Base-by-base conservation (phyloP, 2,797 vertebrate species). In the Craterocephalus amniculus region DNA sequence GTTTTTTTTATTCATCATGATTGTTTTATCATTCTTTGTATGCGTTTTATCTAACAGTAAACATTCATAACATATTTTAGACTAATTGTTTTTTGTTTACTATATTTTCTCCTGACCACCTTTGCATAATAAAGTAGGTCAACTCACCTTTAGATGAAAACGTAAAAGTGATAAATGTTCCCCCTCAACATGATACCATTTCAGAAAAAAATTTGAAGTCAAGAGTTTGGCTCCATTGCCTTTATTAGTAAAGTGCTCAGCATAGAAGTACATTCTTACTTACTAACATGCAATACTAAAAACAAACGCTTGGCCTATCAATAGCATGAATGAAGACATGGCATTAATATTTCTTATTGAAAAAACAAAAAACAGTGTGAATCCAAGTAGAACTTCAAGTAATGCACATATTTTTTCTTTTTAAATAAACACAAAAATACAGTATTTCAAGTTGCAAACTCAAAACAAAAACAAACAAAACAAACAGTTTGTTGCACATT, bases 201-300 rank as follows among this genome's bases (percentile, higher is more conserved):
- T 27, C 14, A 11, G 34, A 73, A 80, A 66, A 66, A 58, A 62
- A 79, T 45, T 63, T 18, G 36, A 54, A 54, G 36, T n/a, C 54
- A 58, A 63, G 35, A 58, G 63, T 63, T 91, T 80, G 91, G 89
- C 87, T 91, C 90, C 83, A 76, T 60, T 85, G 90, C 90, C 91
- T 93, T 93, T 93, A 93, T 93, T 93, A 91, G 89, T 93, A 94
- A 94, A 94, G 93, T 93, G 94, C 91, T 92, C 90, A 92, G 91
- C 88, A 91, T 88, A 90, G 89, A 92, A 90, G 85, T 94, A 94
- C 93, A 94, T 93, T 94, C 93, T 88, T 91, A 84, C 91, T 89
- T 67, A 90, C 90, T 90, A 90, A 92, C 94, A 94, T 95, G 94
- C 94, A 93, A 90, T 92, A 91, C 90, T 91, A 91, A 91, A 93